phyloP scores from a whole-genome alignment of 2,888 invertebrate species.

The Dryocosmus kuriphilus region DNA sequence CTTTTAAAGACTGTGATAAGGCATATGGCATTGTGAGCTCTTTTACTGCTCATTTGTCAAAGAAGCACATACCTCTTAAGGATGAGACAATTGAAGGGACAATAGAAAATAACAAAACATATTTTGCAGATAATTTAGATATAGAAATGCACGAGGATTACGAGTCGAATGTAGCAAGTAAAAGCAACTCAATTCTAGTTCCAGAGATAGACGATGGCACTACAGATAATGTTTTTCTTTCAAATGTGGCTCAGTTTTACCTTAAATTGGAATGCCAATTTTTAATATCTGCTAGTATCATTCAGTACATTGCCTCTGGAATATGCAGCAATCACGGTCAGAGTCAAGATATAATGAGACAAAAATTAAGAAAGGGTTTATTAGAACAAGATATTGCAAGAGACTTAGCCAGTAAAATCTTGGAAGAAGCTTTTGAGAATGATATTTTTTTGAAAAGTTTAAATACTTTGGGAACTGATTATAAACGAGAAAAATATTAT shows the following conservation, averaged over 20 bases:
- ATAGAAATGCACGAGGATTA: no score
- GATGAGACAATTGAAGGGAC: background rate
- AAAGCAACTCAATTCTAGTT: background rate
- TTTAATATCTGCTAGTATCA: background rate
- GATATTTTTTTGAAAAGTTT: no score
- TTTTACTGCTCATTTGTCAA: conserved; percentile 2
- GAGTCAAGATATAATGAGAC: background rate
- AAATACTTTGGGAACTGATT: no score
- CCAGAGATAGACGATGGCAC: background rate
- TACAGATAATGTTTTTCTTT: background rate
- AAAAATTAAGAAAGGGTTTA: background rate
- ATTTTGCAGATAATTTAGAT: background rate
- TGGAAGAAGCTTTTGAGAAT: background rate
- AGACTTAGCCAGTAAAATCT: background rate
- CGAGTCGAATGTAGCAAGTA: background rate
- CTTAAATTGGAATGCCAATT: background rate
- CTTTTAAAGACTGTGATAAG: background rate
- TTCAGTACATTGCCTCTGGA: conserved; percentile 6
- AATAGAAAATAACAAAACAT: background rate
- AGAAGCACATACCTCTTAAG: background rate
- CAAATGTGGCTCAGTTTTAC: conserved; percentile 1
- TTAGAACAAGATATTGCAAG: background rate
- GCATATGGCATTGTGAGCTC: background rate
- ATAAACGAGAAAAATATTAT: no score
- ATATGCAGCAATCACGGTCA: background rate